These are phyloP conservation scores for Agelaius tricolor DNA, from an alignment of 2,113 vertebrate genomes.

Conservation along the genomic window DNA sequence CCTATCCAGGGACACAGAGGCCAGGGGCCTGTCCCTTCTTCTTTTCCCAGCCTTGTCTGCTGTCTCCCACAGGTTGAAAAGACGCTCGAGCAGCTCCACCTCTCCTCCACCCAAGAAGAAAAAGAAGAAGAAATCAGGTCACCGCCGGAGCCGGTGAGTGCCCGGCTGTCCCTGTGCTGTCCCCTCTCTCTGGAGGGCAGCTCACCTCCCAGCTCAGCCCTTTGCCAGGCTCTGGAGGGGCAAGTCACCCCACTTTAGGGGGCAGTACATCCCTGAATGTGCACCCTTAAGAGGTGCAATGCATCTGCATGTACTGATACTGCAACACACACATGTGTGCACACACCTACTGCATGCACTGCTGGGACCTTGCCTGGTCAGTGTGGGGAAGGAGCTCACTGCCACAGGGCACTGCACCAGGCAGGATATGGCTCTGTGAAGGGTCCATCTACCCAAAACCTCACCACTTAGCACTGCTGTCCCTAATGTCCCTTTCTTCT, in stretches of 20 bases:
- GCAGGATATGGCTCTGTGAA: background rate
- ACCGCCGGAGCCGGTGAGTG: constrained; percentile 90
- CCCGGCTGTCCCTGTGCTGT: fast-evolving
- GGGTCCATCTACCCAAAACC: fast-evolving
- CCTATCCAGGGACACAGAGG: background rate
- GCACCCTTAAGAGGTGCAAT: background rate
- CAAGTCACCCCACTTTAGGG: background rate
- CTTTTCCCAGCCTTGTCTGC: background rate
- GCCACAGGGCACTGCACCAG: background rate
- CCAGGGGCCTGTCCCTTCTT: background rate
- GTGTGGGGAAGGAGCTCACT: background rate
- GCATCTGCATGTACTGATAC: background rate
- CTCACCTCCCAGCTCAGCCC: background rate
- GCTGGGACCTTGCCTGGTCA: background rate
- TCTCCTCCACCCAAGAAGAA: constrained; percentile 95
- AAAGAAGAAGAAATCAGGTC: constrained; percentile 97
- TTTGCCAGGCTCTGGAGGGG: background rate
- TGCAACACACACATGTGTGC: background rate
- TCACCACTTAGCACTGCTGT: background rate
- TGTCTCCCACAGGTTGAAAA: constrained; percentile 49
- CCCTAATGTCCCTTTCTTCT: constrained; percentile 47
- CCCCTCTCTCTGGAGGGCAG: background rate
- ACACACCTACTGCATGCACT: background rate
- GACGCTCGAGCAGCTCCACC: constrained; percentile 90
- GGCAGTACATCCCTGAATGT: background rate